Conservation (phyloP, 2,888 invertebrate genomes). For the Heteropelma amictum region DNA sequence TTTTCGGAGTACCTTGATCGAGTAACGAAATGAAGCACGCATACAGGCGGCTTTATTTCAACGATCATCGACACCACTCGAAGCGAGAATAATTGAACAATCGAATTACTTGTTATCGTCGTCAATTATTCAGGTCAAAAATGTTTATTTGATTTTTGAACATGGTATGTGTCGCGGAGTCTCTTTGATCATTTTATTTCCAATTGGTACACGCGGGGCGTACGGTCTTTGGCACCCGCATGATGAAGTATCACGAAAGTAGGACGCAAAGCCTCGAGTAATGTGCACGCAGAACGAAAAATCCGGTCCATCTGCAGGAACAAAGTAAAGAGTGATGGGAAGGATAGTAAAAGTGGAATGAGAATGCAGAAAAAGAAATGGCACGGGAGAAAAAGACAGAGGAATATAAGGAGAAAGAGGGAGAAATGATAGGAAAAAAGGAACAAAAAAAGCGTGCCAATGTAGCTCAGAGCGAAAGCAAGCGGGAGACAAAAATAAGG, state of each 20-base stretch:
- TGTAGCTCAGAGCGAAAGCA: not conserved
- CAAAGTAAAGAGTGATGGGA: slow-evolving; percentile 21
- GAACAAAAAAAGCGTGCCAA: slow-evolving; percentile 10
- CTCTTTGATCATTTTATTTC: not conserved
- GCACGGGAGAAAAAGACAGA: slow-evolving; percentile 36
- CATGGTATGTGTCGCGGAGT: too few relatives aligned
- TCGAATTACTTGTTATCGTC: too few relatives aligned
- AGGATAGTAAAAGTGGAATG: slow-evolving; percentile 27
- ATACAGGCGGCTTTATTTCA: too few relatives aligned
- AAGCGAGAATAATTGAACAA: too few relatives aligned
- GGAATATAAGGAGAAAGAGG: slow-evolving; percentile 18
- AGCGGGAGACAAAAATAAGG: slow-evolving; percentile 16
- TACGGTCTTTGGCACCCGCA: too few relatives aligned
- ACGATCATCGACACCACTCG: too few relatives aligned
- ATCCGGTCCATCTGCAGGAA: slow-evolving; percentile 11
- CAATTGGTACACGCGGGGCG: too few relatives aligned
- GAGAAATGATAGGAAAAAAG: slow-evolving; percentile 16
- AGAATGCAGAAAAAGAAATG: slow-evolving; percentile 47
- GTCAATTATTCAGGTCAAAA: too few relatives aligned
- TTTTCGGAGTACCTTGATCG: too few relatives aligned
- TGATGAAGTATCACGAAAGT: not conserved
- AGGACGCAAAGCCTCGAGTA: not conserved
- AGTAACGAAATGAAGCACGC: too few relatives aligned
- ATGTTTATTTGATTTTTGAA: too few relatives aligned
- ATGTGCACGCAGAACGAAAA: slow-evolving; percentile 11